Conservation (phyloP, 1,140 invertebrate species). For the Neodiprion lecontei region DNA sequence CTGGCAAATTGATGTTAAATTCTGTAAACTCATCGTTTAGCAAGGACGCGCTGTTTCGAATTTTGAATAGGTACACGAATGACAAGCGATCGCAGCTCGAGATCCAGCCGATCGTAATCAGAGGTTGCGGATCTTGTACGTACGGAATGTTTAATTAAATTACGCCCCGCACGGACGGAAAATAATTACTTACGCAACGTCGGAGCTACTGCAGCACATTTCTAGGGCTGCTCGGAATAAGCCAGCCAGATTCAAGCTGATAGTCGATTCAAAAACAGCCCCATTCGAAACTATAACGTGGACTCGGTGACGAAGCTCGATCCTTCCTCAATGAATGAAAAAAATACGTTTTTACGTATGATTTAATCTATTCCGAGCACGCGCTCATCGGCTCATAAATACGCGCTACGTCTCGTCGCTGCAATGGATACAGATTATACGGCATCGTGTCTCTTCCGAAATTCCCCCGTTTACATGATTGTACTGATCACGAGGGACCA, state of each 20-base stretch:
- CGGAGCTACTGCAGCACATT: neutral
- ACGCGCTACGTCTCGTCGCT: neutral
- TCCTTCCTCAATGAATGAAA: neutral
- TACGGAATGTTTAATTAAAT: neutral
- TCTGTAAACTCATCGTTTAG: neutral
- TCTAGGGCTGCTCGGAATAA: conserved; percentile 1
- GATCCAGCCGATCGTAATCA: neutral
- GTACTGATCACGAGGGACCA: neutral
- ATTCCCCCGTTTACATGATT: neutral
- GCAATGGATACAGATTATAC: neutral
- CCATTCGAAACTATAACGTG: no score
- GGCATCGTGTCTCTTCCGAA: neutral
- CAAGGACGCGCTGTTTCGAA: neutral
- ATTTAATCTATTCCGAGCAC: neutral
- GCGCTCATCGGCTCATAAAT: neutral
- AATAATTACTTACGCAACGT: neutral
- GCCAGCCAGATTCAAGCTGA: neutral
- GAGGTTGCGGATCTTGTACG: neutral
- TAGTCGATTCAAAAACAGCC: neutral
- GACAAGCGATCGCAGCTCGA: neutral
- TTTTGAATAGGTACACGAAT: neutral
- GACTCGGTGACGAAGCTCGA: no score
- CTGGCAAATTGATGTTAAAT: neutral
- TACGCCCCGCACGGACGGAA: neutral
- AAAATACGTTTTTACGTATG: neutral